Conservation (phyloP, 2,113 vertebrate genomes). For the Poecilia latipinna region DNA sequence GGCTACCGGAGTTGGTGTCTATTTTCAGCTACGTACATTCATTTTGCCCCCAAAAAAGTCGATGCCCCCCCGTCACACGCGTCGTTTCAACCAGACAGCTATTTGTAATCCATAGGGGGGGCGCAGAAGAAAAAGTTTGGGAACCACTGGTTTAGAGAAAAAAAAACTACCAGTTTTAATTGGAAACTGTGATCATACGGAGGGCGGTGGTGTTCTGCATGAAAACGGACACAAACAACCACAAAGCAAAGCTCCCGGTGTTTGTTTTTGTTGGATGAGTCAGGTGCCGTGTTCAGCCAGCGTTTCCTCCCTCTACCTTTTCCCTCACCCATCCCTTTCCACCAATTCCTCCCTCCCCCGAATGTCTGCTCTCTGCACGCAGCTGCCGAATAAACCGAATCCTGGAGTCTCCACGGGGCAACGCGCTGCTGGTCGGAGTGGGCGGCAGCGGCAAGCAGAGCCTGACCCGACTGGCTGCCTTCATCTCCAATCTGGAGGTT, state of each 20-base stretch:
- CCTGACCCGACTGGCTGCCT: conserved; percentile 93
- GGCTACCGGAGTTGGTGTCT: too few relatives aligned
- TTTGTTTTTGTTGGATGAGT: conserved; percentile 55
- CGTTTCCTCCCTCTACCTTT: conserved; percentile 11
- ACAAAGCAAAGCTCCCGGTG: conserved; percentile 8
- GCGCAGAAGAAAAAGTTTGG: too few relatives aligned
- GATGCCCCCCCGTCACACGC: too few relatives aligned
- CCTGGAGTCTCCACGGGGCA: conserved; percentile 90
- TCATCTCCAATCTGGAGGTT: conserved; percentile 91
- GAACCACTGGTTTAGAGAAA: too few relatives aligned
- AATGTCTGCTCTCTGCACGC: conserved; percentile 46
- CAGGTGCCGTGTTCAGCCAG: conserved; percentile 31
- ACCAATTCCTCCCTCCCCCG: conserved; percentile 6
- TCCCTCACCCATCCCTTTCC: conserved; percentile 13
- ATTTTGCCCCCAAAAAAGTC: too few relatives aligned
- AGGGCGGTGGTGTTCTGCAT: background rate
- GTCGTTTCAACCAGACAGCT: too few relatives aligned
- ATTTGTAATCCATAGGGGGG: too few relatives aligned
- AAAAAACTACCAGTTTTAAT: too few relatives aligned
- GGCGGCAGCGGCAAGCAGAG: conserved; percentile 97
- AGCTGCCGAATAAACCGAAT: conserved; percentile 95
- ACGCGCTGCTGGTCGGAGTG: conserved; percentile 91
- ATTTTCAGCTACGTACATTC: too few relatives aligned
- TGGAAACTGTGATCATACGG: background rate
- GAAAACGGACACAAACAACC: conserved; percentile 9